Percentiles rank a stretch among this genome's conserved stretches.
Evolutionary conservation across 2,797 vertebrate species (phyloP).

Genomic region (Sebastes itinus): DNA sequence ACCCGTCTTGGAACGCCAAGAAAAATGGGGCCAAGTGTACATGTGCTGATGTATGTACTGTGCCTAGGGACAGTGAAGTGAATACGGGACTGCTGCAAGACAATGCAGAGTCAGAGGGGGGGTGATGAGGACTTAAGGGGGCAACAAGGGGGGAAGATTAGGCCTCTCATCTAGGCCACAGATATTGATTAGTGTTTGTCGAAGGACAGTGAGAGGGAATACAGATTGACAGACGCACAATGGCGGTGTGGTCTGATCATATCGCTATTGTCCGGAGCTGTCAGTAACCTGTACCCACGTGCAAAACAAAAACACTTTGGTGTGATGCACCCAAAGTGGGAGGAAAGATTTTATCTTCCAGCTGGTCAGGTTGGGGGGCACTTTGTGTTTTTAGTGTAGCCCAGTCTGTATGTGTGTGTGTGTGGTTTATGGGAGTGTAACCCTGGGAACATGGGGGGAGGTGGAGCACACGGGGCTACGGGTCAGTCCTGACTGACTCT

Average conservation of each 20-base stretch:
- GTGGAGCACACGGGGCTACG: slow-evolving; percentile 55
- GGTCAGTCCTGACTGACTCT: slow-evolving; percentile 85
- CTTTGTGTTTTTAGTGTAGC: slow-evolving; percentile 42
- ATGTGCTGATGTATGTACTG: slow-evolving; percentile 44
- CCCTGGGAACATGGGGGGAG: slow-evolving; percentile 78
- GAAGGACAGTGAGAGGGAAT: slow-evolving; percentile 76
- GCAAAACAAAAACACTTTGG: background rate
- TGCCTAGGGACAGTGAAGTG: slow-evolving; percentile 71
- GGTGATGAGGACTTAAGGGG: slow-evolving; percentile 51
- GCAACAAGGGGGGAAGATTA: slow-evolving; percentile 66
- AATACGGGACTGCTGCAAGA: slow-evolving; percentile 65
- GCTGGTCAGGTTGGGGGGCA: slow-evolving; percentile 3
- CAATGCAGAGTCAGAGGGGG: slow-evolving; percentile 54
- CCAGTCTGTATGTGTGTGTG: slow-evolving; percentile 19
- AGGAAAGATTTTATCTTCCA: slow-evolving; percentile 15
- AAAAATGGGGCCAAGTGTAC: slow-evolving; percentile 69
- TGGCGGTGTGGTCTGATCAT: slow-evolving; percentile 59
- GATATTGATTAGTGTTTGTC: slow-evolving; percentile 85
- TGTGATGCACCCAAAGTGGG: background rate
- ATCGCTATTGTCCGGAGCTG: slow-evolving; percentile 62
- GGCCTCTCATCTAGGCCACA: slow-evolving; percentile 82
- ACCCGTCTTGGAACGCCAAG: slow-evolving; percentile 50
- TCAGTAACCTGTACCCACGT: slow-evolving; percentile 39
- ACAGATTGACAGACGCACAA: slow-evolving; percentile 83
- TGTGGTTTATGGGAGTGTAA: slow-evolving; percentile 67